Conservation (phyloP, 1,140 invertebrate species). For the Augochlora pura region DNA sequence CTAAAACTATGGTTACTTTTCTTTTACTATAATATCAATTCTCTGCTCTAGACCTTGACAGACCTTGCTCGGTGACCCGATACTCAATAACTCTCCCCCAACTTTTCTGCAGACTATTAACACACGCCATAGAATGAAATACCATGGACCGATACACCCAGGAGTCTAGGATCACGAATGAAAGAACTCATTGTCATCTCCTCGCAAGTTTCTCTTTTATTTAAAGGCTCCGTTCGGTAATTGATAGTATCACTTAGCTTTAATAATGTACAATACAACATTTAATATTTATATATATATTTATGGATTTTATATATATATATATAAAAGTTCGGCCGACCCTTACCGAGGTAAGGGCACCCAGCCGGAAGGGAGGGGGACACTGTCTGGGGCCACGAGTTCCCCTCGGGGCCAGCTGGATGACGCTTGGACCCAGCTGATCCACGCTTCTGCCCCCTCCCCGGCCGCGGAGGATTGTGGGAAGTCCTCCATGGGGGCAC, state of each 20-base stretch:
- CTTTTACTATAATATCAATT: too few relatives aligned
- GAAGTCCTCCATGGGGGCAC: not conserved
- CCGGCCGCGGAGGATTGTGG: too few relatives aligned
- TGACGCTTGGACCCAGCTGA: conserved; percentile 20
- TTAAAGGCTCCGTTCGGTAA: conserved; percentile 65
- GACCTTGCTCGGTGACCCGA: too few relatives aligned
- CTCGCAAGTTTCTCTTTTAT: conserved; percentile 69
- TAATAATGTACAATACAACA: conserved; percentile 71
- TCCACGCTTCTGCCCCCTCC: conserved; percentile 15
- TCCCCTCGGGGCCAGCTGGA: not conserved
- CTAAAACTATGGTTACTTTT: too few relatives aligned
- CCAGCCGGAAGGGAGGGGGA: not conserved
- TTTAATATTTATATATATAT: conserved; percentile 45
- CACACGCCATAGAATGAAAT: too few relatives aligned
- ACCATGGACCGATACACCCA: too few relatives aligned
- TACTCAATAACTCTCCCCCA: too few relatives aligned
- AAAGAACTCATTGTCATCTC: not conserved
- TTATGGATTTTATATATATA: conserved; percentile 36
- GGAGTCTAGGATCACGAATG: not conserved
- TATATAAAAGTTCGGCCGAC: conserved; percentile 56
- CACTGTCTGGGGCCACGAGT: not conserved
- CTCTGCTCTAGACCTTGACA: too few relatives aligned
- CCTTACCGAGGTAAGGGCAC: conserved; percentile 60
- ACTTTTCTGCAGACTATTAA: too few relatives aligned
- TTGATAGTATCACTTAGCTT: conserved; percentile 65